Evolutionary conservation across 2,888 invertebrate species (phyloP).

Genomic region (Archips crataeganus): DNA sequence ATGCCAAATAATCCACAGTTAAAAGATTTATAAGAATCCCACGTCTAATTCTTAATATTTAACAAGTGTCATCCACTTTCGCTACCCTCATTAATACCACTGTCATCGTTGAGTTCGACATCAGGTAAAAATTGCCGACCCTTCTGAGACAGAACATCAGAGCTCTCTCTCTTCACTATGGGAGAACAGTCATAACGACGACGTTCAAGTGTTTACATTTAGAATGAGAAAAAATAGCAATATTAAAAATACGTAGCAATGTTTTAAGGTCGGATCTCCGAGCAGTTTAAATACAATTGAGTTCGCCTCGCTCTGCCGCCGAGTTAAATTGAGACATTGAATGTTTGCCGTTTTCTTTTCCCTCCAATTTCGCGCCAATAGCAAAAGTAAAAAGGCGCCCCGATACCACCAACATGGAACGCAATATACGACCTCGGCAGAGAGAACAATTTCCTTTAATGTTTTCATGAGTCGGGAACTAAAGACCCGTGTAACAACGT

Average conservation of each 20-base stretch:
- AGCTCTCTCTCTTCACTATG: slow-evolving; percentile 73
- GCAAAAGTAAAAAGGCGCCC: slow-evolving; percentile 74
- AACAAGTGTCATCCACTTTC: slow-evolving; percentile 66
- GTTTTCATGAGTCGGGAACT: slow-evolving; percentile 80
- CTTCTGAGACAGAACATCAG: slow-evolving; percentile 67
- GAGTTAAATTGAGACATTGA: slow-evolving; percentile 81
- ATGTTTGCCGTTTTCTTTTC: slow-evolving; percentile 80
- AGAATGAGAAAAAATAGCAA: slow-evolving; percentile 72
- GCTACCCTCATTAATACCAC: slow-evolving; percentile 72
- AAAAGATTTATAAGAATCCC: slow-evolving; percentile 17
- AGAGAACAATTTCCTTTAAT: slow-evolving; percentile 78
- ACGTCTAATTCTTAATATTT: slow-evolving; percentile 52
- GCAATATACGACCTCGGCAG: slow-evolving; percentile 72
- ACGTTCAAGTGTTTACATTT: slow-evolving; percentile 66
- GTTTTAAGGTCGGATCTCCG: slow-evolving; percentile 62
- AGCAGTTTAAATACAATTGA: slow-evolving; percentile 70
- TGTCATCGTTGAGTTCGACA: slow-evolving; percentile 77
- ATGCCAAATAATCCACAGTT: slow-evolving; percentile 44
- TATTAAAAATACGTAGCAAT: slow-evolving; percentile 69
- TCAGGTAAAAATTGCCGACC: slow-evolving; percentile 81
- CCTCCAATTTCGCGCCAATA: slow-evolving; percentile 77
- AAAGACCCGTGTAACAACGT: slow-evolving; percentile 81
- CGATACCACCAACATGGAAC: slow-evolving; percentile 74
- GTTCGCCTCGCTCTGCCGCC: slow-evolving; percentile 55
- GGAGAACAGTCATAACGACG: slow-evolving; percentile 68